phyloP scores from a whole-genome alignment of 2,888 invertebrate genomes.

The Dolichomitus sp. region DNA sequence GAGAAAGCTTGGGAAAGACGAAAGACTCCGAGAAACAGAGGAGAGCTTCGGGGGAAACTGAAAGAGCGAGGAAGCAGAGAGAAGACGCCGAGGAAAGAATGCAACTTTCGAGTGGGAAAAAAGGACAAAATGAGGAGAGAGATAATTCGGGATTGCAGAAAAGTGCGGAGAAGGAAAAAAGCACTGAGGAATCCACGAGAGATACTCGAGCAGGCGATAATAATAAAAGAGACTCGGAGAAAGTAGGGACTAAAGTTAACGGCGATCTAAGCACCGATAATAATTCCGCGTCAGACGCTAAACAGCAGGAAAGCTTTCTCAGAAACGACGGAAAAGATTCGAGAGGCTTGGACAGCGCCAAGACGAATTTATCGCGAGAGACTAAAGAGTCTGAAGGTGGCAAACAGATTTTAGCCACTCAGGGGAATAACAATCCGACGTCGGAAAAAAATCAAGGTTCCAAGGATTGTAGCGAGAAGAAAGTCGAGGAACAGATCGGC shows the following conservation, averaged over 20 bases:
- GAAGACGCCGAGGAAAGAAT: constrained; percentile 39
- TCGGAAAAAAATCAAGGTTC: constrained; percentile 49
- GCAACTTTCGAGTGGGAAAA: constrained; percentile 10
- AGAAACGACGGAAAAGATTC: constrained; percentile 57
- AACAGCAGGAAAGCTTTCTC: constrained; percentile 60
- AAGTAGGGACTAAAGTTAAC: constrained; percentile 54
- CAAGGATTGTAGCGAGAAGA: constrained; percentile 68
- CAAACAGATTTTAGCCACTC: constrained; percentile 36
- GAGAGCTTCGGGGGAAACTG: constrained; percentile 40
- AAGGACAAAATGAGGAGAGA: constrained; percentile 3
- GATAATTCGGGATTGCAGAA: not conserved
- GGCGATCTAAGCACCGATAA: constrained; percentile 56
- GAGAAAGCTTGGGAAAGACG: constrained; percentile 46
- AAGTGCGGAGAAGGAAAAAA: constrained; percentile 17
- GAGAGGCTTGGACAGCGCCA: constrained; percentile 34
- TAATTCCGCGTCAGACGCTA: constrained; percentile 56
- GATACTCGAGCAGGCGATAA: constrained; percentile 47
- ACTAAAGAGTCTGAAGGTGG: constrained; percentile 19
- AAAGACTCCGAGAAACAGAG: constrained; percentile 60
- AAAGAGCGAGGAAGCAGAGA: constrained; percentile 31
- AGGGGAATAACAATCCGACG: constrained; percentile 36
- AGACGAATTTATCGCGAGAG: constrained; percentile 42
- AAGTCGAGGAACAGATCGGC: constrained; percentile 70
- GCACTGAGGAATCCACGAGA: constrained; percentile 25
- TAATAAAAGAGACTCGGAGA: constrained; percentile 34